Conservation (phyloP, 1,140 invertebrate species). For the Papilio helenus region DNA sequence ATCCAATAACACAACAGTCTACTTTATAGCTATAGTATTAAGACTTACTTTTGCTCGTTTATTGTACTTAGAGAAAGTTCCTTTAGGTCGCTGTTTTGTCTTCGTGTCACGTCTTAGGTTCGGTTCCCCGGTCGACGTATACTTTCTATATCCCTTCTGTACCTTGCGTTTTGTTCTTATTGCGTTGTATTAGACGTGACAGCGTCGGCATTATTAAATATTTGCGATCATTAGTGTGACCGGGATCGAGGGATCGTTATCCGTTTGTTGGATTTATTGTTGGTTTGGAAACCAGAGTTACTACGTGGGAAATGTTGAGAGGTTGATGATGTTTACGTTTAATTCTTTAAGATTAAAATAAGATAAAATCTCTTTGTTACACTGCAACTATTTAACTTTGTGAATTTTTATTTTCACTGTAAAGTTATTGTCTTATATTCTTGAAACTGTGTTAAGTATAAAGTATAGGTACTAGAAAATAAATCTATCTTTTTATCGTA, state of each 20-base stretch:
- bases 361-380: no score
- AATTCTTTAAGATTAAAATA: neutral
- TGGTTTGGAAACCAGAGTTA: neutral
- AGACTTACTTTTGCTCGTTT: conserved; percentile 45
- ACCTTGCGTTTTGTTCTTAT: conserved; percentile 67
- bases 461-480: no score
- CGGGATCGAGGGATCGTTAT: conserved; percentile 26
- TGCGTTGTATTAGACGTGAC: conserved; percentile 58
- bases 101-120: conserved; percentile 62
- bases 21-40: conserved; percentile 44
- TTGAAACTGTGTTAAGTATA: neutral
- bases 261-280: conserved; percentile 28
- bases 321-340: neutral
- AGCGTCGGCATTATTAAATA: conserved; percentile 61
- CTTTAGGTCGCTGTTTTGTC: conserved; percentile 49
- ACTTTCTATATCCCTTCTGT: conserved; percentile 55
- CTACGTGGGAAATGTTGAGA: neutral
- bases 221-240: conserved; percentile 48
- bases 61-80: conserved; percentile 40
- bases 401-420: neutral
- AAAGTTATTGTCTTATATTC: neutral
- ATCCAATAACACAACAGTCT: conserved; percentile 33
- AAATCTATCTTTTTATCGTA: no score
- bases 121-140: conserved; percentile 53
- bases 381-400: neutral